Percentiles rank a stretch among this genome's conserved stretches.
Evolutionary conservation across 2,797 vertebrate genomes (phyloP).

Genomic region (Labroides dimidiatus): DNA sequence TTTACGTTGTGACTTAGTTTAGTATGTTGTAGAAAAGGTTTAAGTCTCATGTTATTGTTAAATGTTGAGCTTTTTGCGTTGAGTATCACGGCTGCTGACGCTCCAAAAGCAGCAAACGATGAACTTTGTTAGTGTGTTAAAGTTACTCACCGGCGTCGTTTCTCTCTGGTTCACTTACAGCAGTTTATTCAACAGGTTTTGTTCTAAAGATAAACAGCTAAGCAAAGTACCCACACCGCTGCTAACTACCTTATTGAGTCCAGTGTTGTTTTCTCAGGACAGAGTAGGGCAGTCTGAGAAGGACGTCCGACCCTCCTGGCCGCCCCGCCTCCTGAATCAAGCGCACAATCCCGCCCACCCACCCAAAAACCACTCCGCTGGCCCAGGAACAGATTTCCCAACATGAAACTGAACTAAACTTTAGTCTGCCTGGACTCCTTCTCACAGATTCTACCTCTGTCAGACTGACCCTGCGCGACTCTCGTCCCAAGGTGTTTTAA

Average conservation of each 20-base stretch:
- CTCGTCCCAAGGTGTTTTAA: too few relatives aligned
- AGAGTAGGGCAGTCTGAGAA: slow-evolving; percentile 45
- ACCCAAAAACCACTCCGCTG: slow-evolving; percentile 26
- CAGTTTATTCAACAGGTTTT: background rate
- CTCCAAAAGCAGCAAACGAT: slow-evolving; percentile 17
- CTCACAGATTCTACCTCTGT: background rate
- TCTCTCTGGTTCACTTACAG: slow-evolving; percentile 33
- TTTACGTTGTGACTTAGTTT: background rate
- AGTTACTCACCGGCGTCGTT: slow-evolving; percentile 75
- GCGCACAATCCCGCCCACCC: slow-evolving; percentile 63
- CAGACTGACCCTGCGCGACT: too few relatives aligned
- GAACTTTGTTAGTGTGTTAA: slow-evolving; percentile 5
- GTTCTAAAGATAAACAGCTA: background rate
- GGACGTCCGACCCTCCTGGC: slow-evolving; percentile 60
- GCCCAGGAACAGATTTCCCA: slow-evolving; percentile 26
- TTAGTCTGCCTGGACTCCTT: background rate
- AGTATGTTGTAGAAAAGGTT: accelerated
- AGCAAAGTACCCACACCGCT: slow-evolving; percentile 40
- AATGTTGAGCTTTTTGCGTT: background rate
- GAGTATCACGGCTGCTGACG: slow-evolving; percentile 26
- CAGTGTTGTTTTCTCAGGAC: slow-evolving; percentile 57
- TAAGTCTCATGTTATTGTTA: background rate
- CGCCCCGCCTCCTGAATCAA: slow-evolving; percentile 74
- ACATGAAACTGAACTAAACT: background rate
- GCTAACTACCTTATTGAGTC: slow-evolving; percentile 66